phyloP scores from a whole-genome alignment of 1,140 invertebrate genomes.

The Trialeurodes vaporariorum region DNA sequence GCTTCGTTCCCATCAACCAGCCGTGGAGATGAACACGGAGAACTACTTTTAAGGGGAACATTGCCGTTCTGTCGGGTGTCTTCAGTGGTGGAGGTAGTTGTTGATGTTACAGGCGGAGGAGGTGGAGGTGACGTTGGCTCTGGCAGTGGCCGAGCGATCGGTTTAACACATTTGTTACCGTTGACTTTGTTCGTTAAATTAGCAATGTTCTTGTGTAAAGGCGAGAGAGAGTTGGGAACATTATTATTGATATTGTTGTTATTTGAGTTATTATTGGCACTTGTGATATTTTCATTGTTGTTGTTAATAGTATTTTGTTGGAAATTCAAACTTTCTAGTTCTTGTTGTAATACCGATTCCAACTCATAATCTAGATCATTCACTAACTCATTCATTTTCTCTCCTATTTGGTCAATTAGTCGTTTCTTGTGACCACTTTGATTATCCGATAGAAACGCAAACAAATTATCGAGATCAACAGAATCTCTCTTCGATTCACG shows the following conservation, averaged over 20 bases:
- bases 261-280: neutral
- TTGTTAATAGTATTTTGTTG: slow-evolving; percentile 11
- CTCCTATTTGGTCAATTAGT: slow-evolving; percentile 72
- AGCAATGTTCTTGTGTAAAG: neutral
- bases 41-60: slow-evolving; percentile 31
- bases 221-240: neutral
- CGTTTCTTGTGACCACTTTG: slow-evolving; percentile 46
- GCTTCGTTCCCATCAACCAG: slow-evolving; percentile 33
- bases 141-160: slow-evolving; percentile 42
- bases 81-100: slow-evolving; percentile 10
- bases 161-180: neutral
- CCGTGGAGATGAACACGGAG: slow-evolving; percentile 23
- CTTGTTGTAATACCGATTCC: slow-evolving; percentile 48
- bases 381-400: slow-evolving; percentile 69
- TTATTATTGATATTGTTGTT: neutral
- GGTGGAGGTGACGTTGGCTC: slow-evolving; percentile 61
- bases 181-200: neutral
- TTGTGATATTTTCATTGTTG: slow-evolving; percentile 11
- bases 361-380: slow-evolving; percentile 61
- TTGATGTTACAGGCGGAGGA: slow-evolving; percentile 38
- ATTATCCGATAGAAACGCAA: slow-evolving; percentile 80
- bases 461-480: slow-evolving; percentile 84
- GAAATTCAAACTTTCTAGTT: slow-evolving; percentile 30
- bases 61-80: slow-evolving; percentile 30
- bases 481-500: slow-evolving; percentile 46